Evolutionary conservation across 2,797 vertebrate species (phyloP).

Genomic region (Urocyon cinereoargenteus): DNA sequence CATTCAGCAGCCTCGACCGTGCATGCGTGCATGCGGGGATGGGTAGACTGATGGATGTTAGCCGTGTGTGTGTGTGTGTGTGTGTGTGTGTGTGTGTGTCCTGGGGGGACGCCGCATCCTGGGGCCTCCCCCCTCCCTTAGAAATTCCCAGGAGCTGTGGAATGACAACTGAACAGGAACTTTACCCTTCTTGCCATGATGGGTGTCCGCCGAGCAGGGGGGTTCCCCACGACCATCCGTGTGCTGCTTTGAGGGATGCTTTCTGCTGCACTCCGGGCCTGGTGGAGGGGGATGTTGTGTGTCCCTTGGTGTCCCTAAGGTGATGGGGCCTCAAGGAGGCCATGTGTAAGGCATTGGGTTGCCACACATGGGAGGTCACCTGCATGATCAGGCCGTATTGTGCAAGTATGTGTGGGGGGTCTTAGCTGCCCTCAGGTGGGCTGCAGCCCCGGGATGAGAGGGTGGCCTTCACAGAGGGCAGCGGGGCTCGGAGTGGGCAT

Average conservation of each 20-base stretch:
- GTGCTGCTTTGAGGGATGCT: not conserved
- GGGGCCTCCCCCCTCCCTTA: fast-evolving
- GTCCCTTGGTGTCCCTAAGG: slow-evolving; percentile 58
- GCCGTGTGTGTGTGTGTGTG: not conserved
- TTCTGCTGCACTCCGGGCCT: not conserved
- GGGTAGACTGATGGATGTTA: fast-evolving
- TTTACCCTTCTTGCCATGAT: not conserved
- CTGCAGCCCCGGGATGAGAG: not conserved
- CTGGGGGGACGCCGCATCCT: not conserved
- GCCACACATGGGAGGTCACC: slow-evolving; percentile 36
- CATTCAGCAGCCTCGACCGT: fast-evolving
- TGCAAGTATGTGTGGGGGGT: not conserved
- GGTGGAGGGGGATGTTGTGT: slow-evolving; percentile 12
- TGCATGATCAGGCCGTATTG: not conserved
- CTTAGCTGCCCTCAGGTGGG: not conserved
- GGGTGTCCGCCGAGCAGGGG: not conserved
- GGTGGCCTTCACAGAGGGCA: not conserved
- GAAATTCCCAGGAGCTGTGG: not conserved
- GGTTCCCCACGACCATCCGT: fast-evolving
- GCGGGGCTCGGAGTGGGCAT: not conserved
- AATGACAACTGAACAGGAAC: not conserved
- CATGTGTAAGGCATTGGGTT: fast-evolving
- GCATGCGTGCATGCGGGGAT: fast-evolving
- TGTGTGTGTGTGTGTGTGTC: not conserved
- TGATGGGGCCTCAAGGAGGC: fast-evolving